Conservation (phyloP, 1,140 invertebrate genomes). For the Popillia japonica region DNA sequence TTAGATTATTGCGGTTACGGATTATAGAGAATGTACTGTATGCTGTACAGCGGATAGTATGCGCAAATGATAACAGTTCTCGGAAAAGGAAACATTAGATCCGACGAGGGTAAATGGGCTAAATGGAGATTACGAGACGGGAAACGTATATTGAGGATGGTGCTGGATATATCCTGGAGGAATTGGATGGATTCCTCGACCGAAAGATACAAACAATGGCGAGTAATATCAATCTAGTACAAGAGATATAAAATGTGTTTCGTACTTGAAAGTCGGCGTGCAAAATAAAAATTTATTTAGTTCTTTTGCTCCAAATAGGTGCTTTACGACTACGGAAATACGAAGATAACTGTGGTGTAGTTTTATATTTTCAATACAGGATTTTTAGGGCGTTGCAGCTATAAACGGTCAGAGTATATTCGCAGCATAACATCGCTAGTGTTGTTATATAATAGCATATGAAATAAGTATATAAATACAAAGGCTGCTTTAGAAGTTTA, state of each 20-base stretch:
- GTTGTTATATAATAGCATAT: too few relatives aligned
- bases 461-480: too few relatives aligned
- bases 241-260: neutral
- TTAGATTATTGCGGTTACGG: too few relatives aligned
- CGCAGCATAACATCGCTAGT: neutral
- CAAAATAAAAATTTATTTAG: neutral
- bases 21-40: too few relatives aligned
- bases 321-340: neutral
- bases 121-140: constrained; percentile 1
- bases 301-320: neutral
- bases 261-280: neutral
- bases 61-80: neutral
- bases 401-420: neutral
- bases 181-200: neutral
- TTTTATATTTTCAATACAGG: neutral
- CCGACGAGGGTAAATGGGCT: neutral
- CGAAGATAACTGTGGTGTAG: neutral
- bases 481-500: too few relatives aligned
- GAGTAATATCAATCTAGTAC: neutral
- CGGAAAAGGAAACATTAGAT: neutral
- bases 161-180: neutral
- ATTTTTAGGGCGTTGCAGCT: neutral
- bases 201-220: neutral
- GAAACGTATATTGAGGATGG: neutral
- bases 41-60: neutral